Percentiles rank a stretch among this genome's conserved stretches.
phyloP scores from a whole-genome alignment of 2,797 vertebrate species.

The Acanthurus tractus region DNA sequence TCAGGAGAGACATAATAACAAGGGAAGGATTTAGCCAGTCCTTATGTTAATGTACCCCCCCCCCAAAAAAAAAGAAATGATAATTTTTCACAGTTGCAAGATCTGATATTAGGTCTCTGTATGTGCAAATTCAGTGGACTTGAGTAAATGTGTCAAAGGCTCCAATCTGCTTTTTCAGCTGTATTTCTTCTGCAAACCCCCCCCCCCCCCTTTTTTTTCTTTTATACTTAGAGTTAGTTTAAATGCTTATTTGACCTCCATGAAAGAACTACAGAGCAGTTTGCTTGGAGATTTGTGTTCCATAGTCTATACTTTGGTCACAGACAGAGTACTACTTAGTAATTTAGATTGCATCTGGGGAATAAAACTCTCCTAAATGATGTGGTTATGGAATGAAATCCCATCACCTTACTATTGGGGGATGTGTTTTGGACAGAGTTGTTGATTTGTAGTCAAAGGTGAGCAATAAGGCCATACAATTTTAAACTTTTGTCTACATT shows the following conservation, averaged over 20 bases:
- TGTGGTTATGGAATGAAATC: conserved; percentile 38
- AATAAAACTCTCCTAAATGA: conserved; percentile 33
- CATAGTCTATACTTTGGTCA: neutral
- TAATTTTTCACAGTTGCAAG: too few relatives aligned
- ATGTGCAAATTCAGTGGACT: too few relatives aligned
- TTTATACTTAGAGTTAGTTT: neutral
- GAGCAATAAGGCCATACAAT: conserved; percentile 21
- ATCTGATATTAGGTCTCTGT: too few relatives aligned
- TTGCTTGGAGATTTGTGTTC: conserved; percentile 5
- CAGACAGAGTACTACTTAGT: neutral
- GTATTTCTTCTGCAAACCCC: too few relatives aligned
- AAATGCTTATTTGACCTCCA: neutral
- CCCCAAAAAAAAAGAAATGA: too few relatives aligned
- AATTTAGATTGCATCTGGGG: conserved; percentile 21
- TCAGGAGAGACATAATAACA: too few relatives aligned
- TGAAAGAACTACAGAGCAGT: neutral
- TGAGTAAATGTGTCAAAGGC: too few relatives aligned
- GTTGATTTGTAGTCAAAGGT: conserved; percentile 47
- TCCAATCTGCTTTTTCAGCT: too few relatives aligned
- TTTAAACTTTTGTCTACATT: conserved; percentile 29
- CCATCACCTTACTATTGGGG: conserved; percentile 46
- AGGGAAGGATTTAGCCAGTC: too few relatives aligned
- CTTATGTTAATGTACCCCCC: too few relatives aligned
- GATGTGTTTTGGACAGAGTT: conserved; percentile 32
- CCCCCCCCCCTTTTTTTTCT: too few relatives aligned